These are phyloP conservation scores for Drosophila robusta DNA, from an alignment of 2,888 invertebrate species.

Conservation along the genomic window DNA sequence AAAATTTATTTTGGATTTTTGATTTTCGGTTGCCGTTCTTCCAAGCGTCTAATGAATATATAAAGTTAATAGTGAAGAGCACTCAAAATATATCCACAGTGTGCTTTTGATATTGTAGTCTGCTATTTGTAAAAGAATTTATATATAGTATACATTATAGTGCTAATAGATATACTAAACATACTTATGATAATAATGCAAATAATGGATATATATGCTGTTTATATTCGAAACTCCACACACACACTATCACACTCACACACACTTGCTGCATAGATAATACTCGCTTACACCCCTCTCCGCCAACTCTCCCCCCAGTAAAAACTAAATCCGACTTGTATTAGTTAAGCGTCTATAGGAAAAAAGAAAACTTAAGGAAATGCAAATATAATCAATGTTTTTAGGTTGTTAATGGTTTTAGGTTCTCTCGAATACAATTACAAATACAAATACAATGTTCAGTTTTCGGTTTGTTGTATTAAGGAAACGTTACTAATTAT, in stretches of 20 bases:
- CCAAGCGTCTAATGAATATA: conserved; percentile 53
- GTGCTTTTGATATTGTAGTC: conserved; percentile 78
- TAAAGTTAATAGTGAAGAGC: conserved; percentile 42
- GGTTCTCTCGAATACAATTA: conserved; percentile 35
- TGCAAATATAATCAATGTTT: conserved; percentile 30
- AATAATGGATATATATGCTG: conserved; percentile 33
- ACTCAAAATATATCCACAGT: conserved; percentile 60
- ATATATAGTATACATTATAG: conserved; percentile 56
- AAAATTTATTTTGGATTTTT: conserved; percentile 41
- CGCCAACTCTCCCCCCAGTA: conserved; percentile 2
- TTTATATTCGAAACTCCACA: conserved; percentile 26
- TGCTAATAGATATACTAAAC: conserved; percentile 43
- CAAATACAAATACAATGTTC: conserved; percentile 48
- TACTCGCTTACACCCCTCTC: conserved; percentile 13
- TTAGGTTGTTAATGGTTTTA: conserved; percentile 42
- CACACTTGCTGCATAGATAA: conserved; percentile 17
- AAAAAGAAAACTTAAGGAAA: conserved; percentile 23
- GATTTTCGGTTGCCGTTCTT: conserved; percentile 69
- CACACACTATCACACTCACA: conserved; percentile 14
- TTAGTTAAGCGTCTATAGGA: conserved; percentile 64
- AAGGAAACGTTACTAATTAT: conserved; percentile 70
- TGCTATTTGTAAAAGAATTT: conserved; percentile 79
- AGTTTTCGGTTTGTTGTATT: conserved; percentile 64
- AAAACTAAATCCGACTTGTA: conserved; percentile 27
- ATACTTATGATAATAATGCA: conserved; percentile 64